Conservation (phyloP, 2,888 invertebrate genomes). For the Mythimna loreyi region DNA sequence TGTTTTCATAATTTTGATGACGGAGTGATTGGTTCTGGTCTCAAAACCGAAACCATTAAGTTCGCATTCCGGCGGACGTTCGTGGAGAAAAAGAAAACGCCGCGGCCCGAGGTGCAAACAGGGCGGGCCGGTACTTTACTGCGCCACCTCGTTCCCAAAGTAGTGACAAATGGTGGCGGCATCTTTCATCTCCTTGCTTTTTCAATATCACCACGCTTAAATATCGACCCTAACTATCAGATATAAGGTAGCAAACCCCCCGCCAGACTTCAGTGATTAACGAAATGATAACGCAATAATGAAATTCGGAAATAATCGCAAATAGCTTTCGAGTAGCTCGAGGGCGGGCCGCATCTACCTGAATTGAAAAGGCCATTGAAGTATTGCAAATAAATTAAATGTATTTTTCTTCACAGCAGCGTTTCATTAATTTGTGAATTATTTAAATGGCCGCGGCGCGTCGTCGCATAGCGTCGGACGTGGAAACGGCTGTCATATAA, state of each 20-base stretch:
- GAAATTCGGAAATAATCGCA: slow-evolving; percentile 89
- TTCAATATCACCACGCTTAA: slow-evolving; percentile 61
- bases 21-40: slow-evolving; percentile 85
- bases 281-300: slow-evolving; percentile 87
- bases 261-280: slow-evolving; percentile 71
- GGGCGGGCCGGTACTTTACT: slow-evolving; percentile 86
- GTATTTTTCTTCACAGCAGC: slow-evolving; percentile 62
- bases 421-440: slow-evolving; percentile 62
- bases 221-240: slow-evolving; percentile 67
- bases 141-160: slow-evolving; percentile 87
- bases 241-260: slow-evolving; percentile 65
- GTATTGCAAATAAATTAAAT: slow-evolving; percentile 74
- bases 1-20: slow-evolving; percentile 83
- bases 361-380: slow-evolving; percentile 79
- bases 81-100: slow-evolving; percentile 77
- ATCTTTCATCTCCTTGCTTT: slow-evolving; percentile 86
- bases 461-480: slow-evolving; percentile 42
- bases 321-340: slow-evolving; percentile 81
- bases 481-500: slow-evolving; percentile 60
- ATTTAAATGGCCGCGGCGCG: slow-evolving; percentile 54
- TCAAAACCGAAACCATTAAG: slow-evolving; percentile 84
- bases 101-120: slow-evolving; percentile 82
- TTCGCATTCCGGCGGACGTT: slow-evolving; percentile 79
- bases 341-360: slow-evolving; percentile 76
- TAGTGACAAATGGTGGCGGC: slow-evolving; percentile 90